Conservation (phyloP, 2,797 vertebrate genomes). For the Lindbergichthys nudifrons region DNA sequence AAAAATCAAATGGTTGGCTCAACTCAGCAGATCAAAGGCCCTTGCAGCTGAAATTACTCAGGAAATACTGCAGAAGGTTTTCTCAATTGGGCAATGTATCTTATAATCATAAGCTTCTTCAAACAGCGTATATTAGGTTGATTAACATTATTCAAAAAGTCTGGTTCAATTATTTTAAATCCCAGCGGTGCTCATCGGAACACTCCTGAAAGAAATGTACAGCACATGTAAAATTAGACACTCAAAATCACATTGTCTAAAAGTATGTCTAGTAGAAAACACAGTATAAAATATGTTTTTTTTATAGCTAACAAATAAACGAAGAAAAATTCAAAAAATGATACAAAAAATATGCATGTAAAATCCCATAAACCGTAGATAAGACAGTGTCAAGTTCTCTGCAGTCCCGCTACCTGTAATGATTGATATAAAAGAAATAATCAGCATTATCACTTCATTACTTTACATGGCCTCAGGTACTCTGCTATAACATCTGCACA, state of each 20-base stretch:
- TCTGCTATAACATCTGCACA: conserved; percentile 3
- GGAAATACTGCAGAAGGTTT: conserved; percentile 17
- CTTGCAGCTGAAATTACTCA: conserved; percentile 20
- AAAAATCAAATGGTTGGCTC: conserved; percentile 58
- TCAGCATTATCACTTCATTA: background rate
- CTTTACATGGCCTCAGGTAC: conserved; percentile 12
- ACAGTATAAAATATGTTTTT: conserved; percentile 38
- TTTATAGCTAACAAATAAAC: conserved; percentile 26
- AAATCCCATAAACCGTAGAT: conserved; percentile 20
- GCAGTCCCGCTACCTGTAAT: conserved; percentile 15
- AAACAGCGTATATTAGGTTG: conserved; percentile 16
- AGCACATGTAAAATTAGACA: conserved; percentile 16
- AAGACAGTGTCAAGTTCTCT: conserved; percentile 21
- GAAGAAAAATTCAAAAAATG: conserved; percentile 26
- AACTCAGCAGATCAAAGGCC: conserved; percentile 52
- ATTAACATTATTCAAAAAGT: conserved; percentile 10
- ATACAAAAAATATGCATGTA: conserved; percentile 12
- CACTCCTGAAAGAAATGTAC: conserved; percentile 32
- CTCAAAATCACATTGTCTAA: conserved; percentile 45
- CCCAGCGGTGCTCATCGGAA: conserved; percentile 12
- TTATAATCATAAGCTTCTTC: conserved; percentile 8
- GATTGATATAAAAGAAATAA: conserved; percentile 1
- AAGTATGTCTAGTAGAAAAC: conserved; percentile 40
- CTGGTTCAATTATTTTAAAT: conserved; percentile 21
- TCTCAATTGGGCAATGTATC: conserved; percentile 8